phyloP scores from a whole-genome alignment of 2,797 vertebrate species.

The Chromobotia macracanthus region DNA sequence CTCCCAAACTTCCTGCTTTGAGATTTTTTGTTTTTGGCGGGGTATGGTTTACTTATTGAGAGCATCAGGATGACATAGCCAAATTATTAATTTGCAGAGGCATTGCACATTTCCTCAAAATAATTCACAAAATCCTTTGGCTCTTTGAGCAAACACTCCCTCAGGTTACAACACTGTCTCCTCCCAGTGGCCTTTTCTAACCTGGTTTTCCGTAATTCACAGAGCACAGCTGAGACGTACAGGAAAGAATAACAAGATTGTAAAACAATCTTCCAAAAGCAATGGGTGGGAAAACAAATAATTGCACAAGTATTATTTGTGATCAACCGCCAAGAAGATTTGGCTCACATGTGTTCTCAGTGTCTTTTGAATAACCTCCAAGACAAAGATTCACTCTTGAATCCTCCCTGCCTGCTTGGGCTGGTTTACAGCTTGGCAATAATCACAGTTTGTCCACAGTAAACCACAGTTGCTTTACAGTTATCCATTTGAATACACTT shows the following conservation, averaged over 20 bases:
- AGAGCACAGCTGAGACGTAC: constrained; percentile 62
- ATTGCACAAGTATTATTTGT: constrained; percentile 76
- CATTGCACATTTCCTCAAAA: constrained; percentile 52
- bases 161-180: constrained; percentile 61
- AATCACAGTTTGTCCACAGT: constrained; percentile 14
- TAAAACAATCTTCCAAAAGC: constrained; percentile 72
- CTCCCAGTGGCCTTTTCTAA: constrained; percentile 72
- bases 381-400: constrained; percentile 67
- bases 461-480: constrained; percentile 26
- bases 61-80: constrained; percentile 28
- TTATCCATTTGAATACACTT: too few relatives aligned
- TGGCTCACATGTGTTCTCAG: constrained; percentile 70
- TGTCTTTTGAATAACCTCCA: constrained; percentile 76
- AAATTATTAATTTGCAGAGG: constrained; percentile 49
- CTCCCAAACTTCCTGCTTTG: constrained; percentile 34
- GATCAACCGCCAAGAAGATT: constrained; percentile 73
- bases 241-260: constrained; percentile 74
- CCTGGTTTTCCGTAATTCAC: constrained; percentile 68
- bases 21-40: constrained; percentile 35
- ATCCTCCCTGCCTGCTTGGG: constrained; percentile 33
- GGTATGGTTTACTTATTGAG: constrained; percentile 43
- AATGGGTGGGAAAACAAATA: constrained; percentile 69
- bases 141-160: constrained; percentile 68
- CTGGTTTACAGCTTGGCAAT: constrained; percentile 33
- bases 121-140: constrained; percentile 56